Evolutionary conservation across 2,113 vertebrate genomes (phyloP), one percentile per base, ranked within the genome.

Genomic region (Rousettus leschenaultii): DNA sequence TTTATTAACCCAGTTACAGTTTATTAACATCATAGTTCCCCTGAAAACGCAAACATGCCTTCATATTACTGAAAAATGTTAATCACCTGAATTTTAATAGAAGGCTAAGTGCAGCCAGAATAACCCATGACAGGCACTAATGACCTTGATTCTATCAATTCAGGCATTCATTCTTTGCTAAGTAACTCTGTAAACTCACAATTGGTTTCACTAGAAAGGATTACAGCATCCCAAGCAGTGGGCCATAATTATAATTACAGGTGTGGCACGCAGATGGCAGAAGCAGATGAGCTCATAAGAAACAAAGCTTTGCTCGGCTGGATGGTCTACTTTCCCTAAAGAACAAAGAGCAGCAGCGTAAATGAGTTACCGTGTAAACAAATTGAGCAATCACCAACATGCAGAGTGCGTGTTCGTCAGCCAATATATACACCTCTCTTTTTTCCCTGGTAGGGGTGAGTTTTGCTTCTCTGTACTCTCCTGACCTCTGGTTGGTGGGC

Each of bases 231-330:
- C 91, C 38, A 79, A 96, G 82, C 89, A 92, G 57, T 89, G 92
- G 86, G 96, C 93, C 83, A 14, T 89, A 74, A 92, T 95, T 96
- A 91, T 89, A 95, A 97, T 96, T 95, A 79, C 93, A 98, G 97
- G 97, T 96, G 96, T 97, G 97, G 97, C 7, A 79, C 4, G 0
- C 79, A 40, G 79, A 89, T 65, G 26, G 89, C 93, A 93, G 70
- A 66, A 95, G 94, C 74, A 75, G 96, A 94, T 96, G 97, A 97
- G 94, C 96, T 98, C 96, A 95, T 97, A 70, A 91, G 91, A 91
- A 93, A 91, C 68, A 84, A 77, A 95, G 95, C 86, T 96, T 59
- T 15, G 73, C 85, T 91, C 77, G 75, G 78, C 91, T 33, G 78
- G 86, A 57, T 63, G 38, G 18, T 71, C 82, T 83, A 1, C 86